Base-by-base conservation (phyloP, 2,797 vertebrate genomes). In the Loris lydekkerianus region DNA sequence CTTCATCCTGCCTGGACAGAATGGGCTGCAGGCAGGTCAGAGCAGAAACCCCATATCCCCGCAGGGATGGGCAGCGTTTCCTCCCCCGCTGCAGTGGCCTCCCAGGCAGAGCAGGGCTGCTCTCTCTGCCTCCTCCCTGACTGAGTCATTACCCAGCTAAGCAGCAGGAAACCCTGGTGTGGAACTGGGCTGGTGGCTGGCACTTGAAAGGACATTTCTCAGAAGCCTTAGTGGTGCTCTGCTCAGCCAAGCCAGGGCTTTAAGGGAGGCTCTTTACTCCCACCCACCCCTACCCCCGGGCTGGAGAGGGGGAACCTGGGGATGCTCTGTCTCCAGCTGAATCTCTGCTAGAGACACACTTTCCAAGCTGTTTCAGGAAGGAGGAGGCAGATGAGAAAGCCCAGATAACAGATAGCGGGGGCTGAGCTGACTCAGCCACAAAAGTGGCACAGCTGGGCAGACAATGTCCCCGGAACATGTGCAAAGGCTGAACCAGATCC, bases 201-300 rank as follows among this genome's bases (percentile, higher is more conserved):
- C 81, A 75, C 77, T 86, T 72, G 56, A 83, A 70, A 92, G 29
- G 69, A 89, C 87, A 83, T 95, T 96, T 96, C 96, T 93, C 92
- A 61, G 92, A 93, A 96, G 76, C 81, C 21, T 65, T 40, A 2
- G 25, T 37, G 34, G 34, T 2, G 0, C 20, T 89, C 23, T 37
- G 43, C 40, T 61, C 40, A 4, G 81, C 70, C 67, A 85, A 75
- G 76, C 67, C 2, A 61, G 20, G 27, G 3, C 18, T 63, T 25
- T 3, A 58, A 7, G 4, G 43, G 29, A 7, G 56, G 67, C 15
- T 29, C 31, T 37, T 69, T 21, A 7, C 5, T 27, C 61, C 63
- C 7, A 27, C 3, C 43, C 63, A 11, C n/a, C 10, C 31, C 27
- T 13, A 9, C 15, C 73, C 61, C 20, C 0, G 23, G 56, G 4